These are phyloP conservation scores for Diplolepis rosae DNA, from an alignment of 2,888 invertebrate genomes.

Conservation along the genomic window DNA sequence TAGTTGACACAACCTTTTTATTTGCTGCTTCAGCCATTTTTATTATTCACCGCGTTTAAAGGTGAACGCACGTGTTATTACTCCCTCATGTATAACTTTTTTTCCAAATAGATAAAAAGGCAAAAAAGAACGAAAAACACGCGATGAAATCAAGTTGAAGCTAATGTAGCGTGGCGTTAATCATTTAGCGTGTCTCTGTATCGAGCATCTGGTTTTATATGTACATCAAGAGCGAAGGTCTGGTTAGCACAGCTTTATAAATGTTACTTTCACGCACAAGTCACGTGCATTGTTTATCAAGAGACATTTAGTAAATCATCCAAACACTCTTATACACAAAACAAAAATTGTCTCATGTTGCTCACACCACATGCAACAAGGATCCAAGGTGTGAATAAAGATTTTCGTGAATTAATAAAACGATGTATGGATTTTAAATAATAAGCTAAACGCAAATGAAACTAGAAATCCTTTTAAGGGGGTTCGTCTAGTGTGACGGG, in stretches of 20 bases:
- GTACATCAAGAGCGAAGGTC: slow-evolving; percentile 33
- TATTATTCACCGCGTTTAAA: too few relatives aligned
- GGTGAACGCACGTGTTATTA: slow-evolving; percentile 11
- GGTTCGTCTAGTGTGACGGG: too few relatives aligned
- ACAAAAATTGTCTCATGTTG: background rate
- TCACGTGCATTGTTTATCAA: slow-evolving; percentile 45
- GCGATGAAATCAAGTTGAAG: background rate
- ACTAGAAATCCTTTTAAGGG: too few relatives aligned
- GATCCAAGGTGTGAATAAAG: background rate
- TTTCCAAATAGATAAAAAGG: slow-evolving; percentile 17
- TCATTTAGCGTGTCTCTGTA: background rate
- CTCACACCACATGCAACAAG: background rate
- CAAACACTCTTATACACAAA: background rate
- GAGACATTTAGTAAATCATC: slow-evolving; percentile 24
- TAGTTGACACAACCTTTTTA: too few relatives aligned
- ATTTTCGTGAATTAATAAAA: background rate
- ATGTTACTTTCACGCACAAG: slow-evolving; percentile 47
- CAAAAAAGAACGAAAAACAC: background rate
- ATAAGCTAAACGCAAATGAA: too few relatives aligned
- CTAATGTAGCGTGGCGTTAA: background rate
- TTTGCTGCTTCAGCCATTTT: too few relatives aligned
- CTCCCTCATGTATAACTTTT: background rate
- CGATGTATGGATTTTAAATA: too few relatives aligned
- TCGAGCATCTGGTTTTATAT: slow-evolving; percentile 40
- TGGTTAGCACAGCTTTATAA: slow-evolving; percentile 31